A percentile compares a stretch with the other conserved stretches of the same genome.
These are phyloP conservation scores for Dendrocincla tyrannina DNA, from an alignment of 2,797 vertebrate genomes.

Conservation along the genomic window DNA sequence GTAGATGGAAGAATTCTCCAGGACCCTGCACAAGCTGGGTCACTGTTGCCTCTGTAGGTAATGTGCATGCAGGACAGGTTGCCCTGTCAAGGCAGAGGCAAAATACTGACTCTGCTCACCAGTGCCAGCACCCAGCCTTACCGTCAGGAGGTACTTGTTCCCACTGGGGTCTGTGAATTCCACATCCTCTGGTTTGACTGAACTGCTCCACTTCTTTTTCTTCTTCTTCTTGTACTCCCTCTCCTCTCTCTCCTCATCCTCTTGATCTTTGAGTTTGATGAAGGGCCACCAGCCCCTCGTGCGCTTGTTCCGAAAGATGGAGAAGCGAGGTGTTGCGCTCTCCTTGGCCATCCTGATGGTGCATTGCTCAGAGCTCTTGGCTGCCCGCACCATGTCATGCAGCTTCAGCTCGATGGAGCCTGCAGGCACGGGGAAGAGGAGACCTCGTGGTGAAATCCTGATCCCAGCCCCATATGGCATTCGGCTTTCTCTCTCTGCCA, in stretches of 20 bases:
- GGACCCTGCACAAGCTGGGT: neutral
- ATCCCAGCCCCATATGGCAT: neutral
- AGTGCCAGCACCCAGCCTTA: slow-evolving; percentile 49
- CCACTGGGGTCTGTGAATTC: slow-evolving; percentile 84
- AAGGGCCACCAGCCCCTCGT: slow-evolving; percentile 94
- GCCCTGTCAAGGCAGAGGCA: neutral
- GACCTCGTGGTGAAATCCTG: neutral
- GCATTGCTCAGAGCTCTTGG: slow-evolving; percentile 82
- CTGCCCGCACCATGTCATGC: slow-evolving; percentile 86
- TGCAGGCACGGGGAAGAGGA: slow-evolving; percentile 52
- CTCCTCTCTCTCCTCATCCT: slow-evolving; percentile 84
- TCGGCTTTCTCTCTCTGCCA: neutral
- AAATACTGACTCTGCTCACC: neutral
- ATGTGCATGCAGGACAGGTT: neutral
- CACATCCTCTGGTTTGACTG: slow-evolving; percentile 81
- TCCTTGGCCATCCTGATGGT: slow-evolving; percentile 85
- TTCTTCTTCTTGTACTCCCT: slow-evolving; percentile 80
- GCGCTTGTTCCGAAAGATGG: slow-evolving; percentile 88
- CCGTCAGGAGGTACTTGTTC: slow-evolving; percentile 85
- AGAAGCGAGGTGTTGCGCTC: slow-evolving; percentile 83
- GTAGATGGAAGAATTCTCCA: neutral
- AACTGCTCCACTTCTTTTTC: slow-evolving; percentile 76
- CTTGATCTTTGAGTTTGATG: slow-evolving; percentile 82
- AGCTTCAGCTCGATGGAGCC: slow-evolving; percentile 89
- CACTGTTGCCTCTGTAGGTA: neutral